Evolutionary conservation across 2,797 vertebrate species (phyloP).

Genomic region (Vespertilio murinus): DNA sequence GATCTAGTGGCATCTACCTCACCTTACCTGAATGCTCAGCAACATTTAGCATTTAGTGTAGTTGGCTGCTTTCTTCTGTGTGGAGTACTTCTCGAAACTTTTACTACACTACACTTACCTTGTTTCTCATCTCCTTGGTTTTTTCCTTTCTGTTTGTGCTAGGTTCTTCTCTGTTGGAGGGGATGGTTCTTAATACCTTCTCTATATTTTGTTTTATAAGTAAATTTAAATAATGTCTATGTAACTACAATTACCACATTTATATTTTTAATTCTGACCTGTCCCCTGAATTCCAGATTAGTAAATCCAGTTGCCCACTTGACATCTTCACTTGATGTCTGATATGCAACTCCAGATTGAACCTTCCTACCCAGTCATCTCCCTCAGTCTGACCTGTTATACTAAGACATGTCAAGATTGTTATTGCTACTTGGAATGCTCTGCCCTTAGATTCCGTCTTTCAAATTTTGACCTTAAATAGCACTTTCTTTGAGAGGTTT

Average conservation of each 20-base stretch:
- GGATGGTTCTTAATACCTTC: not conserved
- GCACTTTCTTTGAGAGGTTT: not conserved
- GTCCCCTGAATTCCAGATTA: not conserved
- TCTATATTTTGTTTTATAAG: slow-evolving; percentile 28
- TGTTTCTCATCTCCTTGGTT: not conserved
- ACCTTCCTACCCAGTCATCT: not conserved
- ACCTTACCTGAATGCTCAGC: not conserved
- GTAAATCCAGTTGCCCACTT: not conserved
- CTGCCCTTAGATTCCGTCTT: not conserved
- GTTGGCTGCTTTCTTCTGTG: not conserved
- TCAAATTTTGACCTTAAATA: slow-evolving; percentile 25
- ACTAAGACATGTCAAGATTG: not conserved
- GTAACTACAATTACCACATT: not conserved
- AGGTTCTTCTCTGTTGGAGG: not conserved
- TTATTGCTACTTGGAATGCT: not conserved
- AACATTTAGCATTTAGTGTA: not conserved
- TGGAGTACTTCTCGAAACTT: not conserved
- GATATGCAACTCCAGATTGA: not conserved
- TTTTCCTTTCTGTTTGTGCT: not conserved
- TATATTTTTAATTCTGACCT: slow-evolving; percentile 38
- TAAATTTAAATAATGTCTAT: not conserved
- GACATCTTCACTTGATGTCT: not conserved
- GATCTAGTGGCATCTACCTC: not conserved
- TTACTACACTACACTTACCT: not conserved
- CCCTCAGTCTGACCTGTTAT: not conserved